These are phyloP conservation scores for Pogonomyrmex barbatus DNA, from an alignment of 1,140 invertebrate species.

Conservation along the genomic window DNA sequence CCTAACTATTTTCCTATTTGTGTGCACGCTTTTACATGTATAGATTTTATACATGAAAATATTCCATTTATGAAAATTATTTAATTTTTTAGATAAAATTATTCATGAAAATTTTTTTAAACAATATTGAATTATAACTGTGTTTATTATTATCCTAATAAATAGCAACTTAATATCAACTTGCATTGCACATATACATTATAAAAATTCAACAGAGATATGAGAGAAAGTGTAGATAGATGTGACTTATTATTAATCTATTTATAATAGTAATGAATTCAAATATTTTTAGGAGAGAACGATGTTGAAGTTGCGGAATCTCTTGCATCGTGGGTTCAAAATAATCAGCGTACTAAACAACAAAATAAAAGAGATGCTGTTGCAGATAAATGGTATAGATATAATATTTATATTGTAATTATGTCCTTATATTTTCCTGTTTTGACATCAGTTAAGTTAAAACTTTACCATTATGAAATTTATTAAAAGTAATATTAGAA, in stretches of 20 bases:
- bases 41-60: neutral
- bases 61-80: constrained; percentile 22
- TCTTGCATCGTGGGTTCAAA: constrained; percentile 79
- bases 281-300: constrained; percentile 88
- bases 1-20: neutral
- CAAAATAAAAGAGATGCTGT: constrained; percentile 73
- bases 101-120: neutral
- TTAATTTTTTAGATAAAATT: constrained; percentile 11
- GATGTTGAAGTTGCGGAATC: constrained; percentile 91
- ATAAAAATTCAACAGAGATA: constrained; percentile 9
- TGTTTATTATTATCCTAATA: constrained; percentile 13
- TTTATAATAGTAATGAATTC: constrained; percentile 1
- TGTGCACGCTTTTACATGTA: neutral
- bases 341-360: constrained; percentile 79
- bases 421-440: neutral
- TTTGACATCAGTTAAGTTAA: too few relatives aligned
- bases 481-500: too few relatives aligned
- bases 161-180: constrained; percentile 8
- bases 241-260: neutral
- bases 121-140: neutral
- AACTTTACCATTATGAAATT: too few relatives aligned
- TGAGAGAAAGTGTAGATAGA: neutral
- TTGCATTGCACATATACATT: neutral
- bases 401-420: neutral
- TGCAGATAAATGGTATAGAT: constrained; percentile 76